Evolutionary conservation across 35 echinoderm and acorn worm genomes (phyloP).

Genomic region (Lytechinus pictus): DNA sequence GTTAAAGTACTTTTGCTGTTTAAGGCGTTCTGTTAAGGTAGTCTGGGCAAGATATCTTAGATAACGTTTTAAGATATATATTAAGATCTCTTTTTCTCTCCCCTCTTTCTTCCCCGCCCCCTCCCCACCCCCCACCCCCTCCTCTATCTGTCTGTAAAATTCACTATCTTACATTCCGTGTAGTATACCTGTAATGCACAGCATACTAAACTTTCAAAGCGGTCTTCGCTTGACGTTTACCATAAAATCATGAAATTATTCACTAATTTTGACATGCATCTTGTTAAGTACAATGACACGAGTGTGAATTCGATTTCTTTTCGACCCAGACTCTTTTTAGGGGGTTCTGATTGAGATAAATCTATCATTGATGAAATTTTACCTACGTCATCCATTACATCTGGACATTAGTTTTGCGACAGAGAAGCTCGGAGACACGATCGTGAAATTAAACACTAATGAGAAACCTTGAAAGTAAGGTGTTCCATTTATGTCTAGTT

Average conservation of each 20-base stretch:
- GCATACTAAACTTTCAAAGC: too few species aligned
- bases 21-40: too few species aligned
- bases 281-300: slow-evolving; percentile 11
- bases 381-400: background rate
- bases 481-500: background rate
- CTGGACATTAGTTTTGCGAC: background rate
- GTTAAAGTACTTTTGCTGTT: too few species aligned
- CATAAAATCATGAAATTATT: background rate
- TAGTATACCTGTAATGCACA: too few species aligned
- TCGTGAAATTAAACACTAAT: background rate
- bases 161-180: too few species aligned
- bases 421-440: background rate
- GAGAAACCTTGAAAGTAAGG: background rate
- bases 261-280: background rate
- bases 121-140: too few species aligned
- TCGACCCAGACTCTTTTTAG: background rate
- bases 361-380: background rate
- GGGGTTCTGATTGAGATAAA: background rate
- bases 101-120: too few species aligned
- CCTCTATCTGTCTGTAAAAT: too few species aligned
- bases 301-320: background rate
- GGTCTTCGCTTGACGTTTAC: background rate
- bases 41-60: too few species aligned
- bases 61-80: too few species aligned
- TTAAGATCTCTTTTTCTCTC: too few species aligned